A percentile compares a stretch with the other conserved stretches of the same genome.
Conservation (phyloP, 1,140 invertebrate species). For the Drosophila mauritiana region DNA sequence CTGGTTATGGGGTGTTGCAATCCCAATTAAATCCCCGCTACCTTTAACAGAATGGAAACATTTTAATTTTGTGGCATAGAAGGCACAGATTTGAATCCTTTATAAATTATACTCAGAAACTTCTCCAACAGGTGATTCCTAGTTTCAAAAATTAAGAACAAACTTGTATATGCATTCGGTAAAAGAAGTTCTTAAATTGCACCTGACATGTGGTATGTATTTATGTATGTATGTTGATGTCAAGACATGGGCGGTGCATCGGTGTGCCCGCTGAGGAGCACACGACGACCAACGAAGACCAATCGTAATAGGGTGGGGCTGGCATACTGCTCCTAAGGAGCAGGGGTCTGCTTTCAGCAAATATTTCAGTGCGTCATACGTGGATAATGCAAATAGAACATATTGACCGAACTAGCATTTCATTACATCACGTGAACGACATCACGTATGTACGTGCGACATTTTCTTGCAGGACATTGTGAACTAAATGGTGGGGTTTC, state of each 20-base stretch:
- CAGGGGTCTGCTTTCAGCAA: constrained; percentile 6
- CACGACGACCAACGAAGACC: not conserved
- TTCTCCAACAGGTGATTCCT: constrained; percentile 21
- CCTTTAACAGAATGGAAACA: not conserved
- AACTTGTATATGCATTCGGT: too few species aligned
- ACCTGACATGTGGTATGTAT: too few species aligned
- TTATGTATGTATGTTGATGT: not conserved
- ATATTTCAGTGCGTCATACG: not conserved
- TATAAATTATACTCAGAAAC: not conserved
- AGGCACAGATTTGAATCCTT: not conserved
- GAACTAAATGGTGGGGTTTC: too few species aligned
- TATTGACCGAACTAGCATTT: too few species aligned
- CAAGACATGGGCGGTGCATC: not conserved
- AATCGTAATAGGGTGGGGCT: constrained; percentile 21
- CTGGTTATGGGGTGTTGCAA: constrained; percentile 22
- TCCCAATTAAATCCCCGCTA: constrained; percentile 21
- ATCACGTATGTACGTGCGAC: too few species aligned
- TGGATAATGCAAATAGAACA: constrained; percentile 9
- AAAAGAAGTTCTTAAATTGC: too few species aligned
- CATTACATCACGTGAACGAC: too few species aligned
- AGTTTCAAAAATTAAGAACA: not conserved
- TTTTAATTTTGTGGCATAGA: not conserved
- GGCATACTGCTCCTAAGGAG: constrained; percentile 12
- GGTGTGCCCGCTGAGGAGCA: not conserved
- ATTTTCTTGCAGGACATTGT: too few species aligned